phyloP scores from a whole-genome alignment of 2,888 invertebrate genomes.

The Odontocolon sp. region DNA sequence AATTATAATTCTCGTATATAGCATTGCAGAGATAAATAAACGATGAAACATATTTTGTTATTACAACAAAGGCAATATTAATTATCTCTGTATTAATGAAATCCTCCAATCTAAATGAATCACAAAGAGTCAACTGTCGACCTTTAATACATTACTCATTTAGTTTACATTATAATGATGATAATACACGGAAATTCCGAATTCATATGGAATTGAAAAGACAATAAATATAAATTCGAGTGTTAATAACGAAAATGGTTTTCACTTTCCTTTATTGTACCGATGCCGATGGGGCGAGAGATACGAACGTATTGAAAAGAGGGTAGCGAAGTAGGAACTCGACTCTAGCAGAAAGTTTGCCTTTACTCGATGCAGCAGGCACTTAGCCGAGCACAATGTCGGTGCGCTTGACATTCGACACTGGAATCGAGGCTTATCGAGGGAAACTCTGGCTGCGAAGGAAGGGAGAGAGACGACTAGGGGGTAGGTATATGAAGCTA shows the following conservation, averaged over 20 bases:
- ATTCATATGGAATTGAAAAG: constrained; percentile 8
- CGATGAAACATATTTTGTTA: too few relatives aligned
- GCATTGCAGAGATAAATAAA: too few relatives aligned
- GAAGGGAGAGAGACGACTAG: constrained; percentile 37
- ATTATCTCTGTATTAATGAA: too few relatives aligned
- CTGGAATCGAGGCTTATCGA: constrained; percentile 62
- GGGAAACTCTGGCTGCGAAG: constrained; percentile 51
- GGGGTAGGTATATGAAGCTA: constrained; percentile 18
- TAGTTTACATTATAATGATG: too few relatives aligned
- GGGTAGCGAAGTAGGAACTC: background rate
- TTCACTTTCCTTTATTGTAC: constrained; percentile 54
- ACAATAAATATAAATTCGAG: constrained; percentile 40
- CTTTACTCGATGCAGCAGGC: constrained; percentile 41
- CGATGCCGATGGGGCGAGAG: constrained; percentile 8
- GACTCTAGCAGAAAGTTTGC: constrained; percentile 24
- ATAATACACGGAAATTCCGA: background rate
- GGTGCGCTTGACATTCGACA: constrained; percentile 64
- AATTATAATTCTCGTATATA: too few relatives aligned
- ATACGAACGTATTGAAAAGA: constrained; percentile 2
- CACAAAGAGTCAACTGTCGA: too few relatives aligned
- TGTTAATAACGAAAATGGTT: constrained; percentile 55
- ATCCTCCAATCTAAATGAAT: too few relatives aligned
- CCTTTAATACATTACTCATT: too few relatives aligned
- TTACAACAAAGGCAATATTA: too few relatives aligned
- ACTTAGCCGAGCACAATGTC: constrained; percentile 60